A percentile compares a stretch with the other conserved stretches of the same genome.
Conservation (phyloP, 1,140 invertebrate species). For the Diorhabda sublineata region DNA sequence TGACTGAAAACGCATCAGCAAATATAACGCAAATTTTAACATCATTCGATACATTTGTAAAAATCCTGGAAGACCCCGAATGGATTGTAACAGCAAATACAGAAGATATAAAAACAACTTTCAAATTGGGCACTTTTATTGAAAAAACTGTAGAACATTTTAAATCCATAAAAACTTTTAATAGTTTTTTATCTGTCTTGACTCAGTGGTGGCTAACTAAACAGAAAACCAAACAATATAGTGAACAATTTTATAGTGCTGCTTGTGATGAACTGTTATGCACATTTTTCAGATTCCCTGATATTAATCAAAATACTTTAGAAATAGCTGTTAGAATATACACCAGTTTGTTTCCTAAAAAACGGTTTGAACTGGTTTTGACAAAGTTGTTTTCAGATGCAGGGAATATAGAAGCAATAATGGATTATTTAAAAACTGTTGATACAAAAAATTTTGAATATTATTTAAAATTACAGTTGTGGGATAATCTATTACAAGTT, state of each 20-base stretch:
- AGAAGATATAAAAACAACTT: constrained; percentile 50
- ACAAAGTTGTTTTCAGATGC: constrained; percentile 48
- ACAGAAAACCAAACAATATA: constrained; percentile 30
- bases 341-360: constrained; percentile 38
- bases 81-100: constrained; percentile 48
- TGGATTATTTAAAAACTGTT: constrained; percentile 29
- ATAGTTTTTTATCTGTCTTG: constrained; percentile 36
- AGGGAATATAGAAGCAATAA: constrained; percentile 45
- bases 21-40: constrained; percentile 45
- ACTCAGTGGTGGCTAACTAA: constrained; percentile 33
- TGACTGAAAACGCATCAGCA: constrained; percentile 38
- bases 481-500: constrained; percentile 42
- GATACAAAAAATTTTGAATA: constrained; percentile 28
- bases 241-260: constrained; percentile 36
- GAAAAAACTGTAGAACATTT: constrained; percentile 49
- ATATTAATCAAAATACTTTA: constrained; percentile 33
- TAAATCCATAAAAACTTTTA: constrained; percentile 28
- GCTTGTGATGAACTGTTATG: constrained; percentile 43
- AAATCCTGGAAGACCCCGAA: constrained; percentile 46
- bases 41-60: constrained; percentile 49
- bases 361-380: constrained; percentile 47
- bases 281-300: constrained; percentile 39
- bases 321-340: constrained; percentile 41
- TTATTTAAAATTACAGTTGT: constrained; percentile 36
- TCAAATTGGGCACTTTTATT: constrained; percentile 49